Conservation (phyloP, 2,888 invertebrate species). For the Orchestes rusci region DNA sequence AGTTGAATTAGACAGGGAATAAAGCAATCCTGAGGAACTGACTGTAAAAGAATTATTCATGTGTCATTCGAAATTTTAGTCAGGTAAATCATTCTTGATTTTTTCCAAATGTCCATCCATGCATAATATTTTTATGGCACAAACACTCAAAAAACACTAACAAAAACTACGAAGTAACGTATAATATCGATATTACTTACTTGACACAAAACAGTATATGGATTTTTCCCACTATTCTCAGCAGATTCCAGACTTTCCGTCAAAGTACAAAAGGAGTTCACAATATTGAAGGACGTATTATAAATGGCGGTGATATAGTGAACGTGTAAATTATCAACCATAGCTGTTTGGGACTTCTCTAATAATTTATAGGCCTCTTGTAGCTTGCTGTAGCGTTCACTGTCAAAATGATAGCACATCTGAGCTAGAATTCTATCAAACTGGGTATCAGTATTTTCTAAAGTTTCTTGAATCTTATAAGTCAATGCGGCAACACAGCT, state of each 20-base stretch:
- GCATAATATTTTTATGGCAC: too few species aligned
- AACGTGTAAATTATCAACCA: constrained; percentile 87
- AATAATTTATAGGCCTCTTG: constrained; percentile 82
- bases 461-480: constrained; percentile 80
- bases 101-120: too few species aligned
- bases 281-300: constrained; percentile 58
- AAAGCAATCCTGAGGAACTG: constrained; percentile 53
- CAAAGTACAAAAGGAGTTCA: constrained; percentile 47
- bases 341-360: constrained; percentile 86
- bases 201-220: constrained; percentile 77
- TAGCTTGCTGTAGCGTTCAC: constrained; percentile 70
- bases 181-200: too few species aligned
- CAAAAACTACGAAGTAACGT: too few species aligned
- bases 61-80: too few species aligned
- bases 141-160: too few species aligned
- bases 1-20: constrained; percentile 74
- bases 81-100: too few species aligned
- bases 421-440: constrained; percentile 80
- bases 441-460: constrained; percentile 86
- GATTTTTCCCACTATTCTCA: constrained; percentile 54
- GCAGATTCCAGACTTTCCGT: constrained; percentile 35
- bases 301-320: constrained; percentile 91
- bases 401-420: constrained; percentile 67
- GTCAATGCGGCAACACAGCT: constrained; percentile 85
- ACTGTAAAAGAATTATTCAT: constrained; percentile 39